Evolutionary conservation across 1,140 invertebrate species (phyloP).

Genomic region (Harpegnathos saltator): DNA sequence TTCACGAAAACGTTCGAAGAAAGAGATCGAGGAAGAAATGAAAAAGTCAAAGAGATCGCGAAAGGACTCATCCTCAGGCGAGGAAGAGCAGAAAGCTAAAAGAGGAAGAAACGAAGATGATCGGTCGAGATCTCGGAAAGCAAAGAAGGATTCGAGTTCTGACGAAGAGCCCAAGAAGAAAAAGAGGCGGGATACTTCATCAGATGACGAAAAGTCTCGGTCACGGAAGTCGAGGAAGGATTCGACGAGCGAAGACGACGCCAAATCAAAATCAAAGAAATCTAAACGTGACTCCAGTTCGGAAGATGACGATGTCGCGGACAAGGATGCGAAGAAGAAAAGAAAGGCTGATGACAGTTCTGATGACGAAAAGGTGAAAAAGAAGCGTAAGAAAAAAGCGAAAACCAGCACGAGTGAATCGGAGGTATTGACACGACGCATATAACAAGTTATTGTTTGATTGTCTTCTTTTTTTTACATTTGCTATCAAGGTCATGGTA

Average conservation of each 20-base stretch:
- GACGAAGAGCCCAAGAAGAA: constrained; percentile 86
- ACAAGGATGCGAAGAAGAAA: constrained; percentile 85
- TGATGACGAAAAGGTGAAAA: constrained; percentile 89
- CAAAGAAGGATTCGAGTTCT: constrained; percentile 87
- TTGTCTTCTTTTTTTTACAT: constrained; percentile 9
- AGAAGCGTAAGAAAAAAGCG: constrained; percentile 90
- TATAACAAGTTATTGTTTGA: background rate
- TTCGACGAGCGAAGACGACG: constrained; percentile 83
- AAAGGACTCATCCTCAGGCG: constrained; percentile 88
- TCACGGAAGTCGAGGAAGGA: constrained; percentile 86
- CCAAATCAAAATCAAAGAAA: constrained; percentile 79
- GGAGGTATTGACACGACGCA: constrained; percentile 76
- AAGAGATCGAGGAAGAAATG: constrained; percentile 83
- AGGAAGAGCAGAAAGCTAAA: constrained; percentile 88
- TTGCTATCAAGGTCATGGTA: constrained; percentile 39
- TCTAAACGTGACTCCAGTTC: constrained; percentile 82
- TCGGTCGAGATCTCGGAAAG: constrained; percentile 86
- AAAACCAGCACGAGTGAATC: constrained; percentile 86
- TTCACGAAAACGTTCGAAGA: constrained; percentile 82
- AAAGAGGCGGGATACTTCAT: constrained; percentile 83
- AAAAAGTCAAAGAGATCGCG: constrained; percentile 86
- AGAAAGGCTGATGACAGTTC: constrained; percentile 88
- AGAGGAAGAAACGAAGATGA: constrained; percentile 86
- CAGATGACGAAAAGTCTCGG: constrained; percentile 83
- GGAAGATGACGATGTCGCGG: constrained; percentile 85